Evolutionary conservation across 2,888 invertebrate species (phyloP), one percentile per base, ranked within the genome.

Genomic region (Tribolium freemani): DNA sequence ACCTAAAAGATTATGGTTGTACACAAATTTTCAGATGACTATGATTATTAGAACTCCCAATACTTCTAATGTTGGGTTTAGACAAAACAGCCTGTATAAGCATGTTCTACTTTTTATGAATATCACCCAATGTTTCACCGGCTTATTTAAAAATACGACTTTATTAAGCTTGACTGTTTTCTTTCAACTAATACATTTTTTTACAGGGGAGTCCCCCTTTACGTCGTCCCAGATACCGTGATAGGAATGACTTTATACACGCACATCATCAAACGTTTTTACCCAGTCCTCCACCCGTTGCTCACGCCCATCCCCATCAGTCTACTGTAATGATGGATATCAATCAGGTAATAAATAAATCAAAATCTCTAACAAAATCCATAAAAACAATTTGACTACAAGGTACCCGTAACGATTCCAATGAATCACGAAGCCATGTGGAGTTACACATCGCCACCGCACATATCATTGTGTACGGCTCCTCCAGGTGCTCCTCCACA

Each of bases 391-490:
- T 16, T 16, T 16, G 1, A 16, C 1, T 78, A 10, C 86, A 90
- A 16, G 88, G 89, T 90, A 77, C 90, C 90, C 54, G 89, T 90
- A 58, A 88, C 89, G 71, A 87, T 90, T 78, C 90, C 90, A 46
- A 81, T 90, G 79, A 88, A 88, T 76, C 87, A 88, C 78, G 85
- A 85, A 60, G 78, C 84, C 1, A 87, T 90, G 64, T 90, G 89
- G 90, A 86, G 87, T 75, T 88, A 88, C 79, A 80, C 84, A 10
- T 80, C 84, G 3, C 80, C 83, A 48, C 80, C 86, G 50, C 87
- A 88, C 79, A 87, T 89, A 70, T 89, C 89, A 20, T 84, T 89
- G 71, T 90, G 89, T 83, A 88, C 84, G 61, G 85, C 86, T 38
- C 84, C 86, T n/a, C 87, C 84, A 76, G 88, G 86, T 30, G 86